Percentiles rank a stretch among this genome's conserved stretches.
Conservation (phyloP, 2,888 invertebrate species). For the Steromphala cineraria region DNA sequence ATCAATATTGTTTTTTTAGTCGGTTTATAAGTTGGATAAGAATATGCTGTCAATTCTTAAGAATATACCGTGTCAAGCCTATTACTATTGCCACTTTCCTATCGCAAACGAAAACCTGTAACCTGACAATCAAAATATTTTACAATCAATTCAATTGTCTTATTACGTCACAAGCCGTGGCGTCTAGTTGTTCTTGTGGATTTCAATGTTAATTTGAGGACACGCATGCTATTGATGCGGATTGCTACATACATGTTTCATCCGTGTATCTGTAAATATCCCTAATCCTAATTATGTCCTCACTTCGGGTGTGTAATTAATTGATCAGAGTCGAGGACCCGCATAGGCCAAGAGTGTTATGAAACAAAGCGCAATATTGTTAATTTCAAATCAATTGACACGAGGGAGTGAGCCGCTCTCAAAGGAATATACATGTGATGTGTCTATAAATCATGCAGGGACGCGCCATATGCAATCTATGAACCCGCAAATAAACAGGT, state of each 20-base stretch:
- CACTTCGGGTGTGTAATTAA: slow-evolving; percentile 9
- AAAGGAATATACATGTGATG: neutral
- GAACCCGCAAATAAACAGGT: neutral
- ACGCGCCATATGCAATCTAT: neutral
- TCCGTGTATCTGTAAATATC: neutral
- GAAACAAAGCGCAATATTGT: slow-evolving; percentile 19
- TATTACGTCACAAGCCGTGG: no score
- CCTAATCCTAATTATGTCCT: slow-evolving; percentile 6
- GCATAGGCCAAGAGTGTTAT: neutral
- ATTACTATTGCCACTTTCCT: no score
- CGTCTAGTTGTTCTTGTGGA: no score
- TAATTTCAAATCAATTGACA: slow-evolving; percentile 13
- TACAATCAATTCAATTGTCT: no score
- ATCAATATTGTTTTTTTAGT: no score
- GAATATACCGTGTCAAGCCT: no score
- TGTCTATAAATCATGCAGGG: slow-evolving; percentile 4
- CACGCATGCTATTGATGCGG: no score
- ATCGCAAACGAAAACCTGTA: no score
- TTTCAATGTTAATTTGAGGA: no score
- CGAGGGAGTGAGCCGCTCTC: neutral
- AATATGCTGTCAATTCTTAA: no score
- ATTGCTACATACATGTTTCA: neutral
- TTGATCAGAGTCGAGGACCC: neutral
- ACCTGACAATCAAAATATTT: no score
- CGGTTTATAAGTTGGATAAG: no score